phyloP scores from a whole-genome alignment of 1,140 invertebrate species.

The Ephestia elutella region DNA sequence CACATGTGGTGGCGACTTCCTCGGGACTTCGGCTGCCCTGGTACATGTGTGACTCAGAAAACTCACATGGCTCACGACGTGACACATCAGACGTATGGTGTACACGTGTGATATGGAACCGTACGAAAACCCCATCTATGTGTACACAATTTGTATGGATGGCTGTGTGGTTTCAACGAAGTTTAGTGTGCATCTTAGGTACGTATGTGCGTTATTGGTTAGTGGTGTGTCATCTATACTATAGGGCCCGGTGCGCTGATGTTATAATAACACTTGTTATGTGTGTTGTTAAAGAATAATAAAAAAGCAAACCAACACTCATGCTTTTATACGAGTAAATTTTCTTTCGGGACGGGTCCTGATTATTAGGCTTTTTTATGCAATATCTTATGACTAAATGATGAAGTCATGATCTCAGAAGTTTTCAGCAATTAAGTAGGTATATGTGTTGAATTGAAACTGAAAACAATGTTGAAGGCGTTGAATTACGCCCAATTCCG shows the following conservation, averaged over 20 bases:
- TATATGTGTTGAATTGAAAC: too few species aligned
- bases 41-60: conserved; percentile 61
- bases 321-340: too few species aligned
- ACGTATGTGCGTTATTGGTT: neutral
- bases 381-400: too few species aligned
- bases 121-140: conserved; percentile 6
- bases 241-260: neutral
- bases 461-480: too few species aligned
- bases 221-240: neutral
- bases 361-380: too few species aligned
- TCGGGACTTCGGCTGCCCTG: conserved; percentile 33
- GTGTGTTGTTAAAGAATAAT: neutral
- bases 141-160: conserved; percentile 13
- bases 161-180: conserved; percentile 12
- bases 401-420: too few species aligned
- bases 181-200: neutral
- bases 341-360: too few species aligned
- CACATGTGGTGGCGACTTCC: conserved; percentile 35
- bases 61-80: conserved; percentile 57
- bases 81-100: conserved; percentile 29
- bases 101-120: conserved; percentile 21
- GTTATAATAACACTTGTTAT: neutral
- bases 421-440: too few species aligned
- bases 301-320: too few species aligned
- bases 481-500: too few species aligned